These are phyloP conservation scores for Gila robusta DNA, from an alignment of 2,797 vertebrate genomes.

Conservation along the genomic window DNA sequence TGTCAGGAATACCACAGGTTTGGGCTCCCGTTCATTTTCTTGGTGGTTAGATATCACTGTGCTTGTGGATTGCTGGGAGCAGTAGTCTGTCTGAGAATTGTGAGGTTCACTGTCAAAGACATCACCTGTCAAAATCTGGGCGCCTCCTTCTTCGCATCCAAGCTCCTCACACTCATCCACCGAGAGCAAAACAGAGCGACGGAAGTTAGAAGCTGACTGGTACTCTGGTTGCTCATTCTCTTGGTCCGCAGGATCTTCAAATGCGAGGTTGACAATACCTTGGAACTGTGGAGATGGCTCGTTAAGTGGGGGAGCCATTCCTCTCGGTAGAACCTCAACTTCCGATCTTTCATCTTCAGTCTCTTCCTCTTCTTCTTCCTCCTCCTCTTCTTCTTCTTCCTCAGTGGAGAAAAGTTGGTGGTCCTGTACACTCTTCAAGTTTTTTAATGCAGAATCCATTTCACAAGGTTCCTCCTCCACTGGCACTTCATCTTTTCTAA, in stretches of 20 bases:
- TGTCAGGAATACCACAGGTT: conserved; percentile 67
- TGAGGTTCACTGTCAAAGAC: conserved; percentile 84
- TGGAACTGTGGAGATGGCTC: conserved; percentile 85
- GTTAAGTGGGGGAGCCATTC: conserved; percentile 66
- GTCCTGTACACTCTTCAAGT: conserved; percentile 81
- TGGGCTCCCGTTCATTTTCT: conserved; percentile 51
- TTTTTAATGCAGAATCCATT: conserved; percentile 71
- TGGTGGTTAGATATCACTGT: conserved; percentile 49
- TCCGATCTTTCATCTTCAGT: conserved; percentile 95
- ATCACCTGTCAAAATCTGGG: conserved; percentile 80
- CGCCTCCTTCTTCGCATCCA: conserved; percentile 90
- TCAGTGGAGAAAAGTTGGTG: conserved; percentile 91
- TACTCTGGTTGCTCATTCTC: conserved; percentile 82
- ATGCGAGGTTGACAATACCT: conserved; percentile 95
- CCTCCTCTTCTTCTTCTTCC: conserved; percentile 91
- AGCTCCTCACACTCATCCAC: conserved; percentile 98
- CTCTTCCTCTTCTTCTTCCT: conserved; percentile 90
- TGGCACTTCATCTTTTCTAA: conserved; percentile 75
- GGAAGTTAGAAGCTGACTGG: conserved; percentile 85
- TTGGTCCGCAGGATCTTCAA: conserved; percentile 90
- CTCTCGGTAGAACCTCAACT: conserved; percentile 86
- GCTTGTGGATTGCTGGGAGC: conserved; percentile 34
- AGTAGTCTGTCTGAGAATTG: conserved; percentile 9
- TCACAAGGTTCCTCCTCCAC: conserved; percentile 73
- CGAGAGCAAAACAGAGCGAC: conserved; percentile 92